Conservation (phyloP, 2,113 vertebrate species). For the Promerops cafer region DNA sequence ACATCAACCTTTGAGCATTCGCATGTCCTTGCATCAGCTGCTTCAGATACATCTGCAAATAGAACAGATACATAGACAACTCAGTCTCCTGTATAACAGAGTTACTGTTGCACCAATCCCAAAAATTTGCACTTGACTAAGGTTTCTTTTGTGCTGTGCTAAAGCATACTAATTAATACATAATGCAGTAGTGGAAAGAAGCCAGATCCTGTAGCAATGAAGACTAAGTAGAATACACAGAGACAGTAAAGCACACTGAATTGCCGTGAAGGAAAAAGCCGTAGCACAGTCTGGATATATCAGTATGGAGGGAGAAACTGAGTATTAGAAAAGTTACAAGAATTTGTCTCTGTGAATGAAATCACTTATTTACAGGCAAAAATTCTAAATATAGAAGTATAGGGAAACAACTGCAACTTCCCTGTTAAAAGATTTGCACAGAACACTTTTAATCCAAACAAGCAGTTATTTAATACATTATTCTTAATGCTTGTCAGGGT, state of each 20-base stretch:
- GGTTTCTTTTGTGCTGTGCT: neutral
- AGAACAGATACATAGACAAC: neutral
- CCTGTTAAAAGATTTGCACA: neutral
- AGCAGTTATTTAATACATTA: constrained; percentile 7
- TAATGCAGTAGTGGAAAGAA: neutral
- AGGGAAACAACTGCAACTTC: neutral
- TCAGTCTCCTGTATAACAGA: neutral
- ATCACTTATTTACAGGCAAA: neutral
- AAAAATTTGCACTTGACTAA: neutral
- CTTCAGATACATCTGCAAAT: neutral
- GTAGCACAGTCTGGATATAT: neutral
- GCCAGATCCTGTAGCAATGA: neutral
- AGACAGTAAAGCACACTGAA: neutral
- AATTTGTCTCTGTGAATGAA: neutral
- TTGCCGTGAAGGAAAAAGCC: neutral
- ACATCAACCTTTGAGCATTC: neutral
- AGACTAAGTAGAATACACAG: neutral
- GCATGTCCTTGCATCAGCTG: neutral
- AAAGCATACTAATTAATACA: neutral
- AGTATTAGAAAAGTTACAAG: neutral
- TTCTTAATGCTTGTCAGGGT: neutral
- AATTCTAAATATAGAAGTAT: neutral
- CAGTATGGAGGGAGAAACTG: neutral
- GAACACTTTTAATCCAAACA: constrained; percentile 16
- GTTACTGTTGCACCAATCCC: neutral